Evolutionary conservation across 2,113 vertebrate species (phyloP), one percentile per base, ranked within the genome.

Genomic region (Nettapus auritus): DNA sequence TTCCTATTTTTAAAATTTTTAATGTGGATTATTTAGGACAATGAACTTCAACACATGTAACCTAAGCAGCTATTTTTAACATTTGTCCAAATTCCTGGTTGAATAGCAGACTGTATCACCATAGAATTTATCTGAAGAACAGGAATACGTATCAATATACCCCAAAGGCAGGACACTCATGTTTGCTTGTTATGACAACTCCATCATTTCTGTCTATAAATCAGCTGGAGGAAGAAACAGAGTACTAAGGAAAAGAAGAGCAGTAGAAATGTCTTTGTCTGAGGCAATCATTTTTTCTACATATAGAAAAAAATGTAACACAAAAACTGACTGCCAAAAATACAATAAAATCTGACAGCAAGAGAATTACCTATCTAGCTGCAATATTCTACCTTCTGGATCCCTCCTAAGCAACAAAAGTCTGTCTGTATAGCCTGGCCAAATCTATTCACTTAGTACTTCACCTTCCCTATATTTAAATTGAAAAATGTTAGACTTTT

Each of bases 151-250:
- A 62, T 66, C 28, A 50, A 69, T 38, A 71, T 33, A 78, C 3
- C 55, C 57, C 55, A 82, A 85, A 93, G 67, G 71, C 62, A 89
- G 67, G 86, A 91, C 75, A 42, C 11, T 55, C 55, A 83, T 50
- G 82, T 82, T 59, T 88, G 29, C 67, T 85, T 89, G 62, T 91
- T 87, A 21, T 64, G 87, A 94, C 67, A 94, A 42, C 14, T 85
- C 67, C 55, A 55, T 66, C 31, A 63, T 48, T 85, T 87, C 62
- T 88, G 31, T 66, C 66, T 52, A 36, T 74, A 46, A 57, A 96
- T 42, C 70, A 89, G 5, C 23, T 73, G 31, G n/a, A 92, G 73
- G 44, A 70, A 9, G 36, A 92, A 94, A 93, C 22, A 87, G 57
- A 74, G 64, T 62, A 94, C 50, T 28, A 79, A 66, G 77, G 40